These are phyloP conservation scores for Cryptoprocta ferox DNA, from an alignment of 2,797 vertebrate genomes.

Conservation along the genomic window DNA sequence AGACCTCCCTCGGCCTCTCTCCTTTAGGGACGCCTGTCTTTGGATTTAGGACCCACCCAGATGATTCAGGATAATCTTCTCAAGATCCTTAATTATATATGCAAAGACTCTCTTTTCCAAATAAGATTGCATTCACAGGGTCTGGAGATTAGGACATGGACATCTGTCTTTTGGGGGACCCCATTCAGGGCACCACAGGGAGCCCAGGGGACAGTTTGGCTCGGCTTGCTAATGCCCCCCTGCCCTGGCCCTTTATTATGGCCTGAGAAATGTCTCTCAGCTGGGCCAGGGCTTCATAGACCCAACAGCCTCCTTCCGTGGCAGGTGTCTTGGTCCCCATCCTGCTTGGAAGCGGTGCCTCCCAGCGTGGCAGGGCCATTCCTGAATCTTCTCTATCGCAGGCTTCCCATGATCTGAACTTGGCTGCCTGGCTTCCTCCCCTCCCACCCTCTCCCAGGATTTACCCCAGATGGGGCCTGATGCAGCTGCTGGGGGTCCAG, in stretches of 20 bases:
- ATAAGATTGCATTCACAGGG: not conserved
- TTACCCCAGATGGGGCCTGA: not conserved
- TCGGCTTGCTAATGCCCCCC: too few species aligned
- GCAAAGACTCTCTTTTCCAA: not conserved
- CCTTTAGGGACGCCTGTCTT: not conserved
- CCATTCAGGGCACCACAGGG: not conserved
- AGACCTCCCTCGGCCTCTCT: not conserved
- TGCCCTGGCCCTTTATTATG: not conserved
- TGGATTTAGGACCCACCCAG: not conserved
- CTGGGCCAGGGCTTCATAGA: not conserved
- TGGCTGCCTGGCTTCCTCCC: not conserved
- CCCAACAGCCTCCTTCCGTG: accelerated
- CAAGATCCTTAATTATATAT: not conserved
- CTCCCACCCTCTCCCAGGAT: not conserved
- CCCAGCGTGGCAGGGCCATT: not conserved
- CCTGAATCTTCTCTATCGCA: not conserved
- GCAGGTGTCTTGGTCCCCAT: too few species aligned
- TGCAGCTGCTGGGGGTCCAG: not conserved
- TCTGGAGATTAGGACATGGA: accelerated
- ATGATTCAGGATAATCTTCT: not conserved
- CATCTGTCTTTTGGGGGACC: not conserved
- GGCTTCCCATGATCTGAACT: not conserved
- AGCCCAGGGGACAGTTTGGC: not conserved
- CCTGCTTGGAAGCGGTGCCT: not conserved
- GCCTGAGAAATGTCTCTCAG: not conserved